A percentile compares a stretch with the other conserved stretches of the same genome.
These are phyloP conservation scores for Champsocephalus gunnari DNA, from an alignment of 2,797 vertebrate genomes.

Conservation along the genomic window DNA sequence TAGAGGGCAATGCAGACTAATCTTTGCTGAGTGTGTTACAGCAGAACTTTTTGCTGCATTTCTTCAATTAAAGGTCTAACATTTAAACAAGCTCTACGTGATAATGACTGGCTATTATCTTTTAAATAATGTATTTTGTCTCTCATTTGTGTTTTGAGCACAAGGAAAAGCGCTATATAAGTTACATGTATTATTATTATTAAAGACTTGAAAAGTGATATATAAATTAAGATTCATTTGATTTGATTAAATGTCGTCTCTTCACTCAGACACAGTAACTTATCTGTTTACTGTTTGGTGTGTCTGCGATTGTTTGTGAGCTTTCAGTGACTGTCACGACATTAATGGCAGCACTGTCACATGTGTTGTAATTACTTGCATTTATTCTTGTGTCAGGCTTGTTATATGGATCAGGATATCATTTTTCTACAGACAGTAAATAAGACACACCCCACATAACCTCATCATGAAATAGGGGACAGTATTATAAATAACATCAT, in stretches of 20 bases:
- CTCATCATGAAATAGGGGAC: background rate
- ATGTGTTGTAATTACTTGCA: background rate
- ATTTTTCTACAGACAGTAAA: background rate
- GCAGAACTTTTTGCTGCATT: background rate
- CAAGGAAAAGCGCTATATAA: too few relatives aligned
- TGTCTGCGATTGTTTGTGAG: background rate
- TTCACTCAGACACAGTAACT: background rate
- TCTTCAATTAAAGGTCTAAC: background rate
- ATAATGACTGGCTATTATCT: background rate
- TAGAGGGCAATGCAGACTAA: conserved; percentile 43
- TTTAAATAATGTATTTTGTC: background rate
- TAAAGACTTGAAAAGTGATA: background rate
- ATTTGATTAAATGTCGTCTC: background rate
- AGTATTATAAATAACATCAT: background rate
- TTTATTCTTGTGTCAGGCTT: background rate
- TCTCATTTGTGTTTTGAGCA: too few relatives aligned
- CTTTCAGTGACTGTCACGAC: too few relatives aligned
- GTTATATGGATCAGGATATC: background rate
- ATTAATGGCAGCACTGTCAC: background rate
- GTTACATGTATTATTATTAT: too few relatives aligned
- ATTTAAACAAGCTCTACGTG: background rate
- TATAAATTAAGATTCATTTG: background rate
- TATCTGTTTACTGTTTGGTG: background rate
- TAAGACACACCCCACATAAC: background rate
- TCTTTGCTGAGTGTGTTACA: conserved; percentile 8